Percentiles rank a stretch among this genome's conserved stretches.
phyloP scores from a whole-genome alignment of 2,113 vertebrate species.

The Pomatorhinus ruficollis region DNA sequence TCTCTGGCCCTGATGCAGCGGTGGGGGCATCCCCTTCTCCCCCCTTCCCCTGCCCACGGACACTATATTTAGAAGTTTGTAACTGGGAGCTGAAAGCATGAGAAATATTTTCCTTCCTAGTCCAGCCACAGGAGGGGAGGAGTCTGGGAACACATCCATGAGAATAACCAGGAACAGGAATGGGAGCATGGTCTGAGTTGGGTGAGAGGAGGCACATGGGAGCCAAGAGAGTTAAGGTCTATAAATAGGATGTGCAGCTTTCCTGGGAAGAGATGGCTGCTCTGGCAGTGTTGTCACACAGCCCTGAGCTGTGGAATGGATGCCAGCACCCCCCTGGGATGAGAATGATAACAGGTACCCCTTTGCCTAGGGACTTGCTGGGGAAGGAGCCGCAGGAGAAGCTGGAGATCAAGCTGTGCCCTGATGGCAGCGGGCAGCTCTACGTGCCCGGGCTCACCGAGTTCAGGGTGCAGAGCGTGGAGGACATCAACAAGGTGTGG shows the following conservation, averaged over 20 bases:
- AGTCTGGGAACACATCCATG: background rate
- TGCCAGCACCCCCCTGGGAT: background rate
- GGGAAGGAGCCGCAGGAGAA: conserved; percentile 87
- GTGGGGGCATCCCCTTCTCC: background rate
- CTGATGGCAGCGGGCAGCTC: conserved; percentile 91
- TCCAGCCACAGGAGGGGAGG: background rate
- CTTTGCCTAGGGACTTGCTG: conserved; percentile 83
- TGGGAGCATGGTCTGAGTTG: background rate
- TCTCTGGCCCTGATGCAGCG: rapidly evolving
- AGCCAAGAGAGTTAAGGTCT: background rate
- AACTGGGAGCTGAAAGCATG: background rate
- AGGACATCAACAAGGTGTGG: conserved; percentile 92
- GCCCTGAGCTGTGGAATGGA: rapidly evolving
- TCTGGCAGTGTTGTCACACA: background rate
- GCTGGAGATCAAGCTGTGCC: conserved; percentile 94
- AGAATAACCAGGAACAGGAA: background rate
- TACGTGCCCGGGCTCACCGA: conserved; percentile 91
- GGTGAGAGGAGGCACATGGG: background rate
- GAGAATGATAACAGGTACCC: background rate
- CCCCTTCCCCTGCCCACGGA: rapidly evolving
- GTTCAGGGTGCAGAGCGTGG: conserved; percentile 85
- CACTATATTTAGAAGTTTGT: background rate
- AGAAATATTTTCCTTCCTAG: conserved; percentile 12
- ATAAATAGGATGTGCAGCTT: background rate
- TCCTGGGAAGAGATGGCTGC: rapidly evolving